Percentiles rank a stretch among this genome's conserved stretches.
Evolutionary conservation across 2,113 vertebrate species (phyloP).

Genomic region (Pongo abelii): DNA sequence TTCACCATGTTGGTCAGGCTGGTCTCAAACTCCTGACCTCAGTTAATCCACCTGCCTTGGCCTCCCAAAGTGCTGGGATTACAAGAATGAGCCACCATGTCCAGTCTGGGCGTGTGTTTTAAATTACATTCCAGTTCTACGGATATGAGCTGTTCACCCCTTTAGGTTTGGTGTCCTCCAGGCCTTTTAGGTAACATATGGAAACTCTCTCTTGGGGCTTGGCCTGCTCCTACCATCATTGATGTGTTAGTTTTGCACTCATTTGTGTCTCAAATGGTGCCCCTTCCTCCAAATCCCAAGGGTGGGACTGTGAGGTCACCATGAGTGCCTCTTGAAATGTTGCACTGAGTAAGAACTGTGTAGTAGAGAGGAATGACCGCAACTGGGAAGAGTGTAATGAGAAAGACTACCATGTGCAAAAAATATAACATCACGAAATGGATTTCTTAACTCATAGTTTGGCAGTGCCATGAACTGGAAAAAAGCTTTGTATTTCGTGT

Average conservation of each 20-base stretch:
- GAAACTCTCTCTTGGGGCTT: background rate
- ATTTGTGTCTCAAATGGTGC: background rate
- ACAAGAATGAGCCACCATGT: no score
- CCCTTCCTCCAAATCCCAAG: background rate
- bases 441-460: background rate
- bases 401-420: background rate
- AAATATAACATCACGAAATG: background rate
- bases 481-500: background rate
- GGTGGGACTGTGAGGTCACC: background rate
- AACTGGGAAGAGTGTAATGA: background rate
- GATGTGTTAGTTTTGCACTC: background rate
- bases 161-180: no score
- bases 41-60: no score
- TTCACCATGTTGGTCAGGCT: no score
- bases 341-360: background rate
- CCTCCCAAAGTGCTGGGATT: no score
- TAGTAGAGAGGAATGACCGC: fast-evolving
- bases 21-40: no score
- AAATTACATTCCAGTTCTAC: background rate
- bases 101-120: background rate
- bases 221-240: background rate
- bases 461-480: background rate
- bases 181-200: no score
- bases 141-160: fast-evolving
- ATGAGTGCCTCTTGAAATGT: background rate